Evolutionary conservation across 2,797 vertebrate genomes (phyloP).

Genomic region (Carduelis carduelis): DNA sequence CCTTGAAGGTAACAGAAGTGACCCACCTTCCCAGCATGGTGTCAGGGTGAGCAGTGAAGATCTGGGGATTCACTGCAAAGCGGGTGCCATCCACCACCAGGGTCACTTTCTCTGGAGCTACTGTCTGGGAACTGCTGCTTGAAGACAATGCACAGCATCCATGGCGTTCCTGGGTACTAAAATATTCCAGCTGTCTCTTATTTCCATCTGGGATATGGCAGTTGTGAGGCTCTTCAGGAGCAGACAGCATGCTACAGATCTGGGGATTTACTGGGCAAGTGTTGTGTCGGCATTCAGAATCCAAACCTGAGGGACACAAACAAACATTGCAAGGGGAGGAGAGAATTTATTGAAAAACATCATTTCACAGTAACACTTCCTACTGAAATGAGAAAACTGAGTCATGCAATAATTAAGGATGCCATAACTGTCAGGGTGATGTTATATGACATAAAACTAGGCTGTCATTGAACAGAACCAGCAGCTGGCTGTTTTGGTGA

Average conservation of each 20-base stretch:
- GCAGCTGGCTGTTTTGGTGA: background rate
- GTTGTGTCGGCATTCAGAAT: constrained; percentile 22
- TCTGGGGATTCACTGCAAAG: constrained; percentile 81
- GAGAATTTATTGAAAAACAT: background rate
- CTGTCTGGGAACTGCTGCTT: constrained; percentile 43
- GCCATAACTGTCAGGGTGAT: background rate
- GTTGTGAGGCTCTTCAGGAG: constrained; percentile 51
- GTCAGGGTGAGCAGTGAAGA: constrained; percentile 82
- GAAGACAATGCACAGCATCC: constrained; percentile 39
- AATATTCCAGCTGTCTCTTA: constrained; percentile 67
- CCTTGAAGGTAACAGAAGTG: background rate
- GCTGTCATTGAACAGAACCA: background rate
- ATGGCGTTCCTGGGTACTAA: constrained; percentile 58
- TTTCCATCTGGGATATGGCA: constrained; percentile 63
- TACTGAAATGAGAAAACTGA: background rate
- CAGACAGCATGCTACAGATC: constrained; percentile 24
- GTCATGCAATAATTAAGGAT: background rate
- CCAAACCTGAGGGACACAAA: constrained; percentile 36
- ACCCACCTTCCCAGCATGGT: constrained; percentile 83
- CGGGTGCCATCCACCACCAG: constrained; percentile 81
- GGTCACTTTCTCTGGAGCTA: constrained; percentile 75
- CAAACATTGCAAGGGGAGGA: background rate
- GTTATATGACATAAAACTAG: background rate
- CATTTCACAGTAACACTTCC: background rate
- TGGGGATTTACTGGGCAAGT: constrained; percentile 33